phyloP scores from a whole-genome alignment of 2,113 vertebrate species.

The Ochotona princeps region DNA sequence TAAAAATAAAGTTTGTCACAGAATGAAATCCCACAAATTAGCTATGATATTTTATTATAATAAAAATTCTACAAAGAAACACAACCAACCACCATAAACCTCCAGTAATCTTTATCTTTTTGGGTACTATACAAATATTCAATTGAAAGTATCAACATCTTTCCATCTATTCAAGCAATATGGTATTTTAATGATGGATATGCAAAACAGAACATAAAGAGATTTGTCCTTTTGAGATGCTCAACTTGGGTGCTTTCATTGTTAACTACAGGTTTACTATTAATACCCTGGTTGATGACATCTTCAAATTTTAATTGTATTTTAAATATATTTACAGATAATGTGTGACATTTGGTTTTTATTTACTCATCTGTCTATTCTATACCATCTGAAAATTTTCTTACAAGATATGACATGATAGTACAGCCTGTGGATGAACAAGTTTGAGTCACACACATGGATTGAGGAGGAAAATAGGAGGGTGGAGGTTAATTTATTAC shows the following conservation, averaged over 20 bases:
- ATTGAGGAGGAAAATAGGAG: conserved; percentile 83
- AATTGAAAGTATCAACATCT: background rate
- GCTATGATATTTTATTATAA: conserved; percentile 16
- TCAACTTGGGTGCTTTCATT: background rate
- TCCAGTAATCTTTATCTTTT: conserved; percentile 37
- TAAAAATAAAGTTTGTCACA: conserved; percentile 30
- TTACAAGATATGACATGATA: conserved; percentile 83
- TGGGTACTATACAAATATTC: background rate
- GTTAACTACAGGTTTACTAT: background rate
- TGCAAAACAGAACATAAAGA: background rate
- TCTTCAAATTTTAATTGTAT: background rate
- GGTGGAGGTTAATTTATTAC: conserved; percentile 67
- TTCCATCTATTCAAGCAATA: background rate
- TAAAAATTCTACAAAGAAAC: conserved; percentile 5
- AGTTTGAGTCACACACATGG: conserved; percentile 82
- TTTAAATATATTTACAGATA: conserved; percentile 36
- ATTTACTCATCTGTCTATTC: conserved; percentile 80
- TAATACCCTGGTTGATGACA: background rate
- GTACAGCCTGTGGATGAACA: conserved; percentile 82
- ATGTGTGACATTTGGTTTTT: conserved; percentile 40
- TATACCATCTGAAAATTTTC: conserved; percentile 78
- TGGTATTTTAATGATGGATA: background rate
- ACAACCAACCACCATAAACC: conserved; percentile 14
- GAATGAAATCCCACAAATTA: background rate
- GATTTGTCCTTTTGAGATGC: background rate